Conservation (phyloP, 2,888 invertebrate species). For the Amiota mariae region DNA sequence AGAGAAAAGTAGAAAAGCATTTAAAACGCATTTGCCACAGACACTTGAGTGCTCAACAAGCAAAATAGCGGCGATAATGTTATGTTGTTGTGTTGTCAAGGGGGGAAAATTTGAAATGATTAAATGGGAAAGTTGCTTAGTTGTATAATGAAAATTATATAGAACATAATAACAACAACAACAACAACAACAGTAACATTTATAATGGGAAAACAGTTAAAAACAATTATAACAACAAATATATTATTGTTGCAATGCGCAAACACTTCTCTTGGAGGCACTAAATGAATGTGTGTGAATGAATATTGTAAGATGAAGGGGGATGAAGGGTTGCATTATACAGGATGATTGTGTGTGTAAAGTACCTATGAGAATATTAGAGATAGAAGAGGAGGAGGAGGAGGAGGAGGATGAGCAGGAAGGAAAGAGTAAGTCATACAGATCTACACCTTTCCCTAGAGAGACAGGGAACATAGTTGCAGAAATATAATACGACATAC, state of each 20-base stretch:
- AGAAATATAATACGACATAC: no score
- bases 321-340: not conserved
- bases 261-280: conserved; percentile 1
- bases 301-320: not conserved
- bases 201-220: conserved; percentile 21
- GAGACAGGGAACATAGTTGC: no score
- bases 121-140: not conserved
- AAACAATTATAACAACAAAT: conserved; percentile 25
- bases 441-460: no score
- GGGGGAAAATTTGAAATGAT: no score
- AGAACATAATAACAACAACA: conserved; percentile 1
- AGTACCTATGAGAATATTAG: no score
- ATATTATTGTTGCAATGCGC: conserved; percentile 13
- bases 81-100: not conserved
- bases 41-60: conserved; percentile 66
- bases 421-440: no score
- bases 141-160: conserved; percentile 18
- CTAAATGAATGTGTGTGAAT: not conserved
- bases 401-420: no score
- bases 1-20: conserved; percentile 28
- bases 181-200: conserved; percentile 2
- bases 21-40: conserved; percentile 68
- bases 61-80: conserved; percentile 37
- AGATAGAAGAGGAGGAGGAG: no score
- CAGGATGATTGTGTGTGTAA: no score